These are phyloP conservation scores for Leucophenga varia DNA, from an alignment of 1,140 invertebrate genomes.

Conservation along the genomic window DNA sequence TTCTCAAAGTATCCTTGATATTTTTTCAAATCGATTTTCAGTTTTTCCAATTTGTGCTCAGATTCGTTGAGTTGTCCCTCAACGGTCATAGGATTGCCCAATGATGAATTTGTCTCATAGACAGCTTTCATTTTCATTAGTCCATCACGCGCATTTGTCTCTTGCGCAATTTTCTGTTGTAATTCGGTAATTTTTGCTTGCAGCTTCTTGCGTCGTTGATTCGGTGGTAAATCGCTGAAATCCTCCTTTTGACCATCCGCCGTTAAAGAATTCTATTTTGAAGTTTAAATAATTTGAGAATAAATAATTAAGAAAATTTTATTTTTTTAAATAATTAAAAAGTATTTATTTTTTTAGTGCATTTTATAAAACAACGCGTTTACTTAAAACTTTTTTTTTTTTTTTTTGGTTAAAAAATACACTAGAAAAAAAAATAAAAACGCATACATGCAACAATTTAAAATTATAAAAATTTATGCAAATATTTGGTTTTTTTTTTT, in stretches of 20 bases:
- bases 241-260: conserved; percentile 84
- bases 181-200: conserved; percentile 88
- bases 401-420: no score
- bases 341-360: no score
- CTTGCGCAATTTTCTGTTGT: conserved; percentile 83
- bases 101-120: conserved; percentile 90
- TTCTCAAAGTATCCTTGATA: conserved; percentile 66
- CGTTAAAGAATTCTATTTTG: conserved; percentile 76
- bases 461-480: no score
- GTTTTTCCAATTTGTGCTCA: conserved; percentile 86
- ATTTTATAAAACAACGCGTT: no score
- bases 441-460: no score
- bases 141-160: conserved; percentile 91
- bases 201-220: conserved; percentile 93
- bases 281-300: no score
- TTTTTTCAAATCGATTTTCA: conserved; percentile 75
- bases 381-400: no score
- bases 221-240: conserved; percentile 94
- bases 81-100: conserved; percentile 94
- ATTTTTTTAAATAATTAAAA: no score
- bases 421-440: no score
- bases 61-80: conserved; percentile 94
- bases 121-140: conserved; percentile 98
- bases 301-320: no score
- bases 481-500: no score